Evolutionary conservation across 37 sponge, comb jelly and placozoan genomes (phyloP), one percentile per base, ranked within the genome.

Genomic region (Crambe crambe): DNA sequence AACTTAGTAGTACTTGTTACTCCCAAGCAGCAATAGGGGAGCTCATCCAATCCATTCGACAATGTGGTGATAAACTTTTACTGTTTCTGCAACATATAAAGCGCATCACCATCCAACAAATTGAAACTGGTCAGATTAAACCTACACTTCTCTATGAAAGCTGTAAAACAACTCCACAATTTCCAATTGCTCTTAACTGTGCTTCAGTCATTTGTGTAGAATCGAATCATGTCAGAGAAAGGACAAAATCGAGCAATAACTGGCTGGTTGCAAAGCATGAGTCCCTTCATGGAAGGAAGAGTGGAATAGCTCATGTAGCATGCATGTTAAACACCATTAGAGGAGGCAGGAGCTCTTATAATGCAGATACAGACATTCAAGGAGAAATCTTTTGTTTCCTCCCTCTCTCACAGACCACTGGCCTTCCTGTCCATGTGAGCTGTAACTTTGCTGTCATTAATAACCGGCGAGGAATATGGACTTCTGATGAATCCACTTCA

Each of bases 391-490:
- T 86, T 35, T 90, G 87, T 42, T 87, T 73, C 51, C 69, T 83
- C 8, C 88, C 86, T 42, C 37, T 87, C 3, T 59, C 79, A 29
- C 41, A 54, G 15, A 34, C 61, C 30, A 83, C 92, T 37, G 92
- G 92, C 36, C 78, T 91, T 15, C 92, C 92, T 5, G 88, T 91
- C 5, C 92, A 91, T 66, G 75, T 91, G 20, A 87, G 78, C 68
- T 61, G 78, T 37, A 83, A 81, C 59, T 87, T 91, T 91, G 83
- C 92, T 30, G 92, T 91, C 12, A 54, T 63, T 1, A 80, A 58
- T 26, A 83, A 91, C 62, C 72, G 92, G 9, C 69, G 92, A 71
- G 91, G 88, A 51, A 77, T 90, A n/a, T 90, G 87, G 87, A 79
- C 80, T 23, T 40, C 83, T 23, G 66, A 69, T 37, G 59, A 67